A percentile compares a stretch with the other conserved stretches of the same genome.
These are phyloP conservation scores for Lerista edwardsae DNA, from an alignment of 2,797 vertebrate species.

Conservation along the genomic window DNA sequence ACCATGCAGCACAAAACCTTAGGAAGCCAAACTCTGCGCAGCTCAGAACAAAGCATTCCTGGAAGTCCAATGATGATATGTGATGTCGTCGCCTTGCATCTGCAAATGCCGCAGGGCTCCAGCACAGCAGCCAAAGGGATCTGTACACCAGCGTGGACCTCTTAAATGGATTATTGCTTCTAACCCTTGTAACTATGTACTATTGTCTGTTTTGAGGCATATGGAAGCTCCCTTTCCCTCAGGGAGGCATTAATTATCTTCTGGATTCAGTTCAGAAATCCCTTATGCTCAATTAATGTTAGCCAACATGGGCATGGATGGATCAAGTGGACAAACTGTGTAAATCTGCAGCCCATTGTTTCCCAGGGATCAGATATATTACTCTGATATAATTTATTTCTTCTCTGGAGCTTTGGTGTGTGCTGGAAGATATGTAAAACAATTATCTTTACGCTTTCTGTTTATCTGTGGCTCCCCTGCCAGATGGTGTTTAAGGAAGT, in stretches of 20 bases:
- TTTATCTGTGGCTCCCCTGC: background rate
- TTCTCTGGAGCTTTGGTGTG: background rate
- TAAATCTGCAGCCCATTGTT: background rate
- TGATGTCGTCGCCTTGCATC: too few relatives aligned
- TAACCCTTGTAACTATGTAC: too few relatives aligned
- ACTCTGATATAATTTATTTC: background rate
- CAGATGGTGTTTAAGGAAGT: background rate
- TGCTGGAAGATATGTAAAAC: background rate
- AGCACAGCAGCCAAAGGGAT: too few relatives aligned
- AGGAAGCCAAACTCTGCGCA: too few relatives aligned
- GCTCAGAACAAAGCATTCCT: too few relatives aligned
- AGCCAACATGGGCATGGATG: background rate
- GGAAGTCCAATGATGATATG: too few relatives aligned
- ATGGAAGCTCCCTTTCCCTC: background rate
- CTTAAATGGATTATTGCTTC: too few relatives aligned
- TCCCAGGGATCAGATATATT: background rate
- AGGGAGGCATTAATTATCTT: background rate
- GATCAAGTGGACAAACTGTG: background rate
- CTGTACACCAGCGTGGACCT: too few relatives aligned
- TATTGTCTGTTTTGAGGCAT: background rate
- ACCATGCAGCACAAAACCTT: too few relatives aligned
- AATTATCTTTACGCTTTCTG: background rate
- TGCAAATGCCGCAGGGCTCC: too few relatives aligned
- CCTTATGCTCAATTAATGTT: background rate
- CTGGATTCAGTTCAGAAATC: background rate